A percentile compares a stretch with the other conserved stretches of the same genome.
phyloP scores from a whole-genome alignment of 2,888 invertebrate species.

The Pasiphila rectangulata region DNA sequence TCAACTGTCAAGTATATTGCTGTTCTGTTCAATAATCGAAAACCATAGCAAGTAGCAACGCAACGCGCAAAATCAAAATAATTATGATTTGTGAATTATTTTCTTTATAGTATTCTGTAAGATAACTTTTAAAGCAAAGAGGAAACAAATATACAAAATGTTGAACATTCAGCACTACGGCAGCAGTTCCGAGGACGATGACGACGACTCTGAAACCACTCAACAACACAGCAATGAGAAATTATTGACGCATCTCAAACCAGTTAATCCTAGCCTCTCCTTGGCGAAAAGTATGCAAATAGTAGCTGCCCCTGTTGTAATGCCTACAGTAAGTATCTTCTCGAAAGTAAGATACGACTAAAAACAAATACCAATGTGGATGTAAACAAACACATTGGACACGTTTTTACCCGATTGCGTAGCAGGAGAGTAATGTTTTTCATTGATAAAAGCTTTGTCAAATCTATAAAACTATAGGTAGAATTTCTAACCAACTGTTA shows the following conservation, averaged over 20 bases:
- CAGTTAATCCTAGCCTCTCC: slow-evolving; percentile 80
- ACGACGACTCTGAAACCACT: slow-evolving; percentile 65
- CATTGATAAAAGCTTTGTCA: no score
- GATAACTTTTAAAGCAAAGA: no score
- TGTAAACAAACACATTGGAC: background rate
- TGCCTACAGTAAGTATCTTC: slow-evolving; percentile 84
- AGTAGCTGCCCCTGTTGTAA: slow-evolving; percentile 91
- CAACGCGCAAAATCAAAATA: background rate
- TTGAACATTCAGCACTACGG: slow-evolving; percentile 87
- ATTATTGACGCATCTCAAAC: slow-evolving; percentile 77
- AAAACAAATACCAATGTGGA: background rate
- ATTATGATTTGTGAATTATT: background rate
- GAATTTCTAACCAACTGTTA: no score
- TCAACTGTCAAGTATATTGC: no score
- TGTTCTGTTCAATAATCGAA: no score
- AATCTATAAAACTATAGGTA: no score
- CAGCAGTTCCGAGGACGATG: slow-evolving; percentile 86
- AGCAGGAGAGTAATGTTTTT: no score
- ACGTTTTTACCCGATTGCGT: no score
- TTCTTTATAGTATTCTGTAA: no score
- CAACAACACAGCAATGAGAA: slow-evolving; percentile 64
- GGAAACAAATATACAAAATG: no score
- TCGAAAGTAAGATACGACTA: background rate
- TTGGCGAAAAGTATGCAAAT: slow-evolving; percentile 84
- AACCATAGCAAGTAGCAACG: background rate